Conservation (phyloP, 2,888 invertebrate species). For the Euspilapteryx auroguttella region DNA sequence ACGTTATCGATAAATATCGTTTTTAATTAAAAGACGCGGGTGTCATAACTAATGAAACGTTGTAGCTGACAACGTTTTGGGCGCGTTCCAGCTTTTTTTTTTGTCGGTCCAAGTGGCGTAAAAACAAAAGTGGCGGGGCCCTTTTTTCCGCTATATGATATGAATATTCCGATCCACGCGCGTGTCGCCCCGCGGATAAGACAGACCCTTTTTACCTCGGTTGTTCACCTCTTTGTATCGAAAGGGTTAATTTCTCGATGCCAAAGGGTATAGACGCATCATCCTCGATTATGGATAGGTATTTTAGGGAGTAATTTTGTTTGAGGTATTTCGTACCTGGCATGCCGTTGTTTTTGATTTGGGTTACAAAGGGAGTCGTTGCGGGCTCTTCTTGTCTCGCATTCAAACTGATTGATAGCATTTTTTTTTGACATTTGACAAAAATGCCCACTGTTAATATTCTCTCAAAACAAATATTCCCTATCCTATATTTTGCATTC, state of each 20-base stretch:
- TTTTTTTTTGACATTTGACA: background rate
- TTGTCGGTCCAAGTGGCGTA: conserved; percentile 8
- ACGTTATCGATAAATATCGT: conserved; percentile 18
- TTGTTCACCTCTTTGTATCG: conserved; percentile 49
- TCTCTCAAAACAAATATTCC: no score
- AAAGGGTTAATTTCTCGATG: conserved; percentile 47
- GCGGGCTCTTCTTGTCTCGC: conserved; percentile 16
- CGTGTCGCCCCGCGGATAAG: conserved; percentile 30
- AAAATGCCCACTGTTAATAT: no score
- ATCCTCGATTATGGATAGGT: conserved; percentile 23
- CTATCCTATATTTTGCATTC: no score
- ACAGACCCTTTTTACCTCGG: conserved; percentile 23
- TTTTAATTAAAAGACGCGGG: conserved; percentile 27
- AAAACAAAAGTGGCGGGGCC: conserved; percentile 19
- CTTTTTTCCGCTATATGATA: no score
- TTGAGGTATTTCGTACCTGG: conserved; percentile 36
- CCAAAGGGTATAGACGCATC: conserved; percentile 35
- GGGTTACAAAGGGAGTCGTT: conserved; percentile 24
- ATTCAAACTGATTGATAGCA: conserved; percentile 1
- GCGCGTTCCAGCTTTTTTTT: conserved; percentile 34
- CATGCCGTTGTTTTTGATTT: conserved; percentile 31
- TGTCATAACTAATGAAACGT: conserved; percentile 28
- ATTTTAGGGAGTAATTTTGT: conserved; percentile 18
- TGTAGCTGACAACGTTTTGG: conserved; percentile 22
- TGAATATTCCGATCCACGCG: conserved; percentile 42